Base-by-base conservation (phyloP, 1,140 invertebrate genomes). In the Euwallacea fornicatus region DNA sequence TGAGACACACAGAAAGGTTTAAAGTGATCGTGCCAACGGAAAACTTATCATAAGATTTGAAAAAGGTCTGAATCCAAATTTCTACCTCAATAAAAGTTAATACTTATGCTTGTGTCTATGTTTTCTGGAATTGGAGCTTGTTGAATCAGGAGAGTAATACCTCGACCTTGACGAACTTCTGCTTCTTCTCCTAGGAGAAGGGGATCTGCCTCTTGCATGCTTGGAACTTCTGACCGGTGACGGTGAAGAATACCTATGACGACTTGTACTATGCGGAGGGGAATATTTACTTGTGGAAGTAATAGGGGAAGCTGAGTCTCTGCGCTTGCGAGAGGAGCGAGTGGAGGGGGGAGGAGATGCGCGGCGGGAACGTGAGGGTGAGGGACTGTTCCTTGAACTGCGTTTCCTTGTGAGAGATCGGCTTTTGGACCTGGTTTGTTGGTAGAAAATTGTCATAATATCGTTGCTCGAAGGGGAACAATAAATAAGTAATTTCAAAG, bases 91-190 rank as follows among this genome's bases (percentile, higher is more conserved):
- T 33, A 33, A 58, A 13, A 58, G 62, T 44, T 77, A 81, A 71
- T 79, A 79, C 68, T 80, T 81, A 69, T 81, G 79, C 74, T 81
- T 81, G 59, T 81, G 80, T 56, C 78, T 74, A 67, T 80, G 80
- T 62, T 81, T 81, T 64, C 78, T 76, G 11, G 76, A 73, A 46
- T 44, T 68, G 16, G 47, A 56, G 58, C 71, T 72, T 3, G 71
- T 72, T 0, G 75, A 68, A 43, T 80, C 78, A 15, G 78, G 78
- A n/a, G 78, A 78, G 66, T 76, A 76, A 61, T 78, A 77, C 46
- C 76, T 69, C n/a, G 77, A 75, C 21, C 76, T 68, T 7, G 76
- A 77, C 7, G 79, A 74, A 9, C 75, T 76, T 7, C 76, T 71
- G 65, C 75, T 76, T 16, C 73, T 71, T 63, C 72, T 77, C 72